phyloP scores from a whole-genome alignment of 2,797 vertebrate species.

The Pseudochirops corinnae region DNA sequence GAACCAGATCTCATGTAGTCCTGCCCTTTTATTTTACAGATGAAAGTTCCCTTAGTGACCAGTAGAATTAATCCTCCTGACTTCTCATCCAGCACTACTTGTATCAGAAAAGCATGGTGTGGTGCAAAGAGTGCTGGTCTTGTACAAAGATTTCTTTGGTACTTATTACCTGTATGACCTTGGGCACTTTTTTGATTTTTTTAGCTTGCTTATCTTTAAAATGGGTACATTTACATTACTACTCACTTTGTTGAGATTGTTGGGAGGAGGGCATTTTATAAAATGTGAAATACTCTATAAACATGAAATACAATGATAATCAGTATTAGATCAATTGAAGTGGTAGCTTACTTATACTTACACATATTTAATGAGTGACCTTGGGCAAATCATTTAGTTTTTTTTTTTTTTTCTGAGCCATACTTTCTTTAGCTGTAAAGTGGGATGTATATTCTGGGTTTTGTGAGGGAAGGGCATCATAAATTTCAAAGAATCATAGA shows the following conservation, averaged over 20 bases:
- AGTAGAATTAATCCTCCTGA: background rate
- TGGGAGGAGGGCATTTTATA: background rate
- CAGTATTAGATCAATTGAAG: background rate
- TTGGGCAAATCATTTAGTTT: background rate
- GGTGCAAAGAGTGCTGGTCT: background rate
- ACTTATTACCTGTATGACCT: background rate
- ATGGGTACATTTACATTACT: background rate
- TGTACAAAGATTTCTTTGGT: background rate
- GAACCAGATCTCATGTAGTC: background rate
- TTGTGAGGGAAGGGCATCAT: background rate
- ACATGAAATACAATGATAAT: background rate
- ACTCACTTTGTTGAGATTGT: background rate
- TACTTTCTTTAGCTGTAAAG: conserved; percentile 18
- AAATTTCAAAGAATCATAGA: background rate
- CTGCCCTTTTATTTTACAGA: background rate
- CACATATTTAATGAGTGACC: background rate
- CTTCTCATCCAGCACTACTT: background rate
- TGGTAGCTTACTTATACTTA: background rate
- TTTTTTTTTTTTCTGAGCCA: background rate
- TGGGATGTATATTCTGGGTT: background rate
- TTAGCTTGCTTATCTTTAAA: background rate
- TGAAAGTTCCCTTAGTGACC: background rate
- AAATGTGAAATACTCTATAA: background rate
- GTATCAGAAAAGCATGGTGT: background rate
- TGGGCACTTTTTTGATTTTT: background rate